phyloP scores from a whole-genome alignment of 2,797 vertebrate species.

The Xiphorhynchus erythropygius region DNA sequence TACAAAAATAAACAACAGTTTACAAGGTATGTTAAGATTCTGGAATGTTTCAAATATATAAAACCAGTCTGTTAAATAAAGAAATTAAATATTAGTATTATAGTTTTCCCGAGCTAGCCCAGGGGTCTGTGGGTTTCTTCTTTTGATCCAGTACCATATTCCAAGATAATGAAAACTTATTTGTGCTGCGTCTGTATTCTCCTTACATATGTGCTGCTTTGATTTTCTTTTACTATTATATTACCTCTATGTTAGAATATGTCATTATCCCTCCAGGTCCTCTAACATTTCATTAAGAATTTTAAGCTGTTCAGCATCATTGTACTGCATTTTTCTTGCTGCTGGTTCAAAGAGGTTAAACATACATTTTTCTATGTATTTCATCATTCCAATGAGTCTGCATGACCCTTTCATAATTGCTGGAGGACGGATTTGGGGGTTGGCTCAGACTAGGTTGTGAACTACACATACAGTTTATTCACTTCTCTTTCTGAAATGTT shows the following conservation, averaged over 20 bases:
- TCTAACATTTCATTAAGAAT: constrained; percentile 9
- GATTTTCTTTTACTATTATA: background rate
- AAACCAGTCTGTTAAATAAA: background rate
- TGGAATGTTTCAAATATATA: background rate
- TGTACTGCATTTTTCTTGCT: background rate
- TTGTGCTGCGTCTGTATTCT: background rate
- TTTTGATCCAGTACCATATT: background rate
- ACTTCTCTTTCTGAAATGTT: background rate
- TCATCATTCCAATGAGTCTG: background rate
- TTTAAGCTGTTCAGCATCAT: background rate
- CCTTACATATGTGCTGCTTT: background rate
- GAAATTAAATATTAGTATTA: background rate
- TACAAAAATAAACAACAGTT: background rate
- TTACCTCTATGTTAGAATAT: background rate
- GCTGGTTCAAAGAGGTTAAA: background rate
- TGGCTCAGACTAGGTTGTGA: background rate
- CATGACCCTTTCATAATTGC: background rate
- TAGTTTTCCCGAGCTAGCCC: background rate
- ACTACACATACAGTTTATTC: background rate
- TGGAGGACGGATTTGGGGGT: background rate
- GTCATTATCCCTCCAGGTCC: background rate
- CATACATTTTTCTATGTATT: background rate
- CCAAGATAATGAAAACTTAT: background rate
- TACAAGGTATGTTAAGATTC: background rate
- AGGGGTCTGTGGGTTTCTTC: background rate